Evolutionary conservation across 53 echinoderm and acorn worm genomes (phyloP).

Genomic region (Paelopatides confundens): DNA sequence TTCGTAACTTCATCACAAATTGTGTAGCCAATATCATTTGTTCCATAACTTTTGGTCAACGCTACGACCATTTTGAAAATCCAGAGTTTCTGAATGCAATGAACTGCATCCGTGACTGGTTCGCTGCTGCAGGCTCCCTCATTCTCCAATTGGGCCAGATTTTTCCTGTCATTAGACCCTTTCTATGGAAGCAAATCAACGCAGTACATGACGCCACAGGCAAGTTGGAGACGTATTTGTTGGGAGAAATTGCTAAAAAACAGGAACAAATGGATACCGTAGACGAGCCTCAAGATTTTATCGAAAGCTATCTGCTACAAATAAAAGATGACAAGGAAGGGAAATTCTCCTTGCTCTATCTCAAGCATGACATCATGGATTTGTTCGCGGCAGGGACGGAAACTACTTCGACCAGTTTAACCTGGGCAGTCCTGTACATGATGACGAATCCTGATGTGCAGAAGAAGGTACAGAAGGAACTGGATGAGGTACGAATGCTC

Average conservation of each 20-base stretch:
- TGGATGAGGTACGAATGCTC: slow-evolving; percentile 30
- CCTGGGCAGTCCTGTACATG: slow-evolving; percentile 37
- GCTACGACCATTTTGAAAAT: slow-evolving; percentile 49
- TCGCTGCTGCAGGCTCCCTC: not conserved
- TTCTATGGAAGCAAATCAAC: not conserved
- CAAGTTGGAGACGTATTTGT: slow-evolving; percentile 9
- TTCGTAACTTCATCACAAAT: slow-evolving; percentile 17
- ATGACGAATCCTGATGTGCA: slow-evolving; percentile 39
- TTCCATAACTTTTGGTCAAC: slow-evolving; percentile 45
- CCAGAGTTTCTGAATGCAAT: slow-evolving; percentile 4
- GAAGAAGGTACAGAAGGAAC: slow-evolving; percentile 48
- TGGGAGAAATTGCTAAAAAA: slow-evolving; percentile 41
- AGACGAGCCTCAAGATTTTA: slow-evolving; percentile 61
- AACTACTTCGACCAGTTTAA: slow-evolving; percentile 44
- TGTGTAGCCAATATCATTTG: slow-evolving; percentile 57
- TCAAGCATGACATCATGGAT: slow-evolving; percentile 16
- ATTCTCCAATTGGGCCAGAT: not conserved
- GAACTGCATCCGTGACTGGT: slow-evolving; percentile 17
- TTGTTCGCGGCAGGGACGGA: slow-evolving; percentile 51
- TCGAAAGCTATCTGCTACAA: slow-evolving; percentile 37
- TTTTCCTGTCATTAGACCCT: not conserved
- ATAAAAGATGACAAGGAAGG: not conserved
- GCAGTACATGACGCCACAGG: not conserved
- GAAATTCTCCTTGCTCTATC: not conserved
- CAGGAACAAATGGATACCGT: slow-evolving; percentile 36